A percentile compares a stretch with the other conserved stretches of the same genome.
Conservation (phyloP, 2,888 invertebrate species). For the Protodeltote pygarga region DNA sequence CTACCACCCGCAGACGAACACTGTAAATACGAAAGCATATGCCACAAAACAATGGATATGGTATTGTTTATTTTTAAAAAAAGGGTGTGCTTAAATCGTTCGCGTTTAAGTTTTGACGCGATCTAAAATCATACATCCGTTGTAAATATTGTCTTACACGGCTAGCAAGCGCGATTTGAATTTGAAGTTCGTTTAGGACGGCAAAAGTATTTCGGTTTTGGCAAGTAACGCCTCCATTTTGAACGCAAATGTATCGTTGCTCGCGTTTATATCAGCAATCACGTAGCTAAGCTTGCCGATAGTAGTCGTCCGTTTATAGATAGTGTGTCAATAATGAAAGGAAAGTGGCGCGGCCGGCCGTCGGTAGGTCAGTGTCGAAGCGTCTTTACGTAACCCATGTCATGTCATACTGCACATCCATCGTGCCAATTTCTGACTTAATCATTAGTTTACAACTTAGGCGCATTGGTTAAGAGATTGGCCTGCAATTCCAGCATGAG, state of each 20-base stretch:
- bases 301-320: constrained; percentile 71
- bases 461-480: too few species aligned
- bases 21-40: constrained; percentile 42
- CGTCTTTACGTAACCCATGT: constrained; percentile 77
- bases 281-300: constrained; percentile 64
- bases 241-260: constrained; percentile 19
- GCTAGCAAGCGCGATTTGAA: constrained; percentile 22
- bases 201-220: constrained; percentile 4
- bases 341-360: constrained; percentile 79
- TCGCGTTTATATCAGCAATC: constrained; percentile 54
- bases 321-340: constrained; percentile 85
- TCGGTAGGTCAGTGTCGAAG: constrained; percentile 84
- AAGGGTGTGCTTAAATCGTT: constrained; percentile 9
- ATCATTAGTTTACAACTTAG: constrained; percentile 31
- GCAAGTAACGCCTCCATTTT: constrained; percentile 34
- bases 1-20: constrained; percentile 58
- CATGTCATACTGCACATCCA: constrained; percentile 73
- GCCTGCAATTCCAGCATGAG: too few species aligned
- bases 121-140: constrained; percentile 33
- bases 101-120: constrained; percentile 17
- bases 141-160: constrained; percentile 31
- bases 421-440: constrained; percentile 71
- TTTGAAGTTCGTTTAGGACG: constrained; percentile 1
- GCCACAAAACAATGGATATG: constrained; percentile 37
- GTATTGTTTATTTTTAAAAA: constrained; percentile 31